Evolutionary conservation across 2,797 vertebrate species (phyloP), one percentile per base, ranked within the genome.

Genomic region (Semotilus atromaculatus): DNA sequence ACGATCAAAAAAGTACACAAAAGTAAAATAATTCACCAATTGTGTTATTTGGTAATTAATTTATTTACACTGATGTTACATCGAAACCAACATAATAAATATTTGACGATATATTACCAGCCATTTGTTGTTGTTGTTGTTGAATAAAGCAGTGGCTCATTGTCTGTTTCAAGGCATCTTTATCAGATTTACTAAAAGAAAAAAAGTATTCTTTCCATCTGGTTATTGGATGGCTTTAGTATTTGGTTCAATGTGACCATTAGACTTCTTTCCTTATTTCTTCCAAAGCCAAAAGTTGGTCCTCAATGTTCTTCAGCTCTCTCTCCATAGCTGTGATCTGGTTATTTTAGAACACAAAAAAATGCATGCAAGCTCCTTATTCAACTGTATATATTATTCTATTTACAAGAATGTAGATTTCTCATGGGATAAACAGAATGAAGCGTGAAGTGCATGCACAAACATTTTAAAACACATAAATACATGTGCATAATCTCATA

Each of bases 301-400:
- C 92, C 80, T 95, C 93, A 7, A 92, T 92, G 74, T 84, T 92
- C 87, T 90, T 90, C 85, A 95, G 48, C 7, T 95, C 94, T 80
- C 92, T 89, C 88, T 93, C 88, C 90, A 95, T 34, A 16, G 91
- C 90, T 18, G 88, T 90, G 80, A 94, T 90, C 95, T 96, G 85
- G 77, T 88, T 29, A 85, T 83, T 81, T 55, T 21, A 62, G 7
- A 78, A 72, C 72, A 73, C 31, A 80, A 85, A 5, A 5, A 75
- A 3, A 60, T 70, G 3, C 18, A 38, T 21, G 26, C 80, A 74
- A 81, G 8, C 18, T 81, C 36, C 16, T 48, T 48, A 48, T 48
- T 70, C 31, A 55, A 18, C 43, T 23, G n/a, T 31, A 76, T 53
- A 53, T 74, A 74, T 64, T 64, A 36, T 60, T 45, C 53, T n/a